These are phyloP conservation scores for Caenorhabditis sp. DNA, from an alignment of 2,888 invertebrate species.

Conservation along the genomic window DNA sequence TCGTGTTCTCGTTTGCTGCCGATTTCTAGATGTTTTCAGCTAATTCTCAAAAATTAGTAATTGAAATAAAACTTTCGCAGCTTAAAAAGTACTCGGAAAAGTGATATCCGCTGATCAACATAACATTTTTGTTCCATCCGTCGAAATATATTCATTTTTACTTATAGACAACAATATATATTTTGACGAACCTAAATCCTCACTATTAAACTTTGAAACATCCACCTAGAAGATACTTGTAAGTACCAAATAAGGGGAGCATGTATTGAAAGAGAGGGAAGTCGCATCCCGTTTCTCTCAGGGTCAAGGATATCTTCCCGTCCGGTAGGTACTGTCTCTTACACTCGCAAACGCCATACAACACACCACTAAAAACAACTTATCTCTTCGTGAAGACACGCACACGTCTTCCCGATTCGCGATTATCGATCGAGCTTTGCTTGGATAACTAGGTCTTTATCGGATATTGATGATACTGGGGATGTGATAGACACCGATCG, in stretches of 20 bases:
- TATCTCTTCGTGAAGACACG: conserved; percentile 32
- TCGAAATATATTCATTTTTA: too few relatives aligned
- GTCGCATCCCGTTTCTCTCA: conserved; percentile 12
- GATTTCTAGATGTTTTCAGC: too few relatives aligned
- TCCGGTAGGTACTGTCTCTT: conserved; percentile 31
- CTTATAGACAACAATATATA: too few relatives aligned
- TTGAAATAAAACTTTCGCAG: too few relatives aligned
- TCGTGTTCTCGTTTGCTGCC: too few relatives aligned
- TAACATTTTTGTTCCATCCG: too few relatives aligned
- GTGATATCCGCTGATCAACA: too few relatives aligned
- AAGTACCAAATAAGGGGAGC: conserved; percentile 29
- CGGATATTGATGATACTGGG: conserved; percentile 40
- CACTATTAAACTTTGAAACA: neutral
- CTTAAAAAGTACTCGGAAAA: too few relatives aligned
- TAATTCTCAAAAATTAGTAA: too few relatives aligned
- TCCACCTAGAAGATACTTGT: conserved; percentile 3
- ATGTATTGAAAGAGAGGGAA: conserved; percentile 25
- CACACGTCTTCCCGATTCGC: conserved; percentile 11
- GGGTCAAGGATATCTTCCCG: conserved; percentile 57
- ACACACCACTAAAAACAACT: conserved; percentile 46
- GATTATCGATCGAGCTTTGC: conserved; percentile 53
- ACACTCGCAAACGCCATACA: conserved; percentile 14
- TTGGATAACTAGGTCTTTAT: conserved; percentile 57
- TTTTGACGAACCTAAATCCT: too few relatives aligned
- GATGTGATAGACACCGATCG: conserved; percentile 29